phyloP scores from a whole-genome alignment of 92 coral and sea anemone genomes.

The Pocillopora meandrina region DNA sequence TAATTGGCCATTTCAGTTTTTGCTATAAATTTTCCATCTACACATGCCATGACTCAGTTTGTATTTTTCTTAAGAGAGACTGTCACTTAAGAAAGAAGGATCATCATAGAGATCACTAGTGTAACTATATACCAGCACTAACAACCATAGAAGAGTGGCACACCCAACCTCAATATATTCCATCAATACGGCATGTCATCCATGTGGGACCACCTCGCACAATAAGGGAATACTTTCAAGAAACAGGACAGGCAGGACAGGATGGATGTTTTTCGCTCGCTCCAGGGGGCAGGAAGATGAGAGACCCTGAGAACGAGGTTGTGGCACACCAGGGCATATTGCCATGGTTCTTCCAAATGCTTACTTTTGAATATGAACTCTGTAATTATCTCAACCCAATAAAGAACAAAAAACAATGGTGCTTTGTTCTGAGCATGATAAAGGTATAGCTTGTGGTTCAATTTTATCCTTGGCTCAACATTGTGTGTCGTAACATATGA shows the following conservation, averaged over 20 bases:
- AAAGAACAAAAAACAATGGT: constrained; percentile 34
- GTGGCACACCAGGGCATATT: too few species aligned
- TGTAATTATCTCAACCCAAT: neutral
- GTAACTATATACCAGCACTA: constrained; percentile 22
- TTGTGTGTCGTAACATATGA: constrained; percentile 7
- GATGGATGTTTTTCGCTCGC: constrained; percentile 17
- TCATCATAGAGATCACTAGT: constrained; percentile 24
- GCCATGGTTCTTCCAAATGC: too few species aligned
- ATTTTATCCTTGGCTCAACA: neutral
- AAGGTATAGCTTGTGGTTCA: constrained; percentile 14
- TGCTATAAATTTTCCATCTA: constrained; percentile 27
- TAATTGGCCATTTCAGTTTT: constrained; percentile 28
- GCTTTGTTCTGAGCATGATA: constrained; percentile 36
- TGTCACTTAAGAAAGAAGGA: constrained; percentile 17
- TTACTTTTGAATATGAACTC: too few species aligned
- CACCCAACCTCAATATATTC: constrained; percentile 26
- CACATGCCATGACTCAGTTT: constrained; percentile 25
- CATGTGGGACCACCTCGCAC: constrained; percentile 64
- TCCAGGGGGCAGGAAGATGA: too few species aligned
- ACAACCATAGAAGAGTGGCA: constrained; percentile 31
- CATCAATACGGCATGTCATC: constrained; percentile 30
- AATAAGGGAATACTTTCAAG: neutral
- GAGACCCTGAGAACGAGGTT: too few species aligned
- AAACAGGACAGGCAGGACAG: constrained; percentile 59
- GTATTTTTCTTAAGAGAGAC: constrained; percentile 22